phyloP scores from a whole-genome alignment of 2,797 vertebrate genomes.

The Otus scops region DNA sequence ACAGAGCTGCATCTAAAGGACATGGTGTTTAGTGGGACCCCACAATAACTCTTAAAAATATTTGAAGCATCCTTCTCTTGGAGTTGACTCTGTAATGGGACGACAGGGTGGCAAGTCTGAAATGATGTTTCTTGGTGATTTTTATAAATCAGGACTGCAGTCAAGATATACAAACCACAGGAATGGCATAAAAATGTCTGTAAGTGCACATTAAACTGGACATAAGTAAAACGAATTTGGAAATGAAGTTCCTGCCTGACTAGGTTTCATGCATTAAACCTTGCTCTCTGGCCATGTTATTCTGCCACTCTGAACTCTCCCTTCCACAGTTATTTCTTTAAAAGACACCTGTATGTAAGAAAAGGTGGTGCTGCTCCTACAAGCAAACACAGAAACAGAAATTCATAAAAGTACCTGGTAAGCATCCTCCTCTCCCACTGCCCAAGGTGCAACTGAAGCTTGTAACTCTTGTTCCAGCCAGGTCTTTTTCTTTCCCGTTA shows the following conservation, averaged over 20 bases:
- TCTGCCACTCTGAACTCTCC: not conserved
- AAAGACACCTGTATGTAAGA: not conserved
- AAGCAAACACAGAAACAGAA: not conserved
- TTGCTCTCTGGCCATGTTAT: not conserved
- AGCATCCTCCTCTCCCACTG: not conserved
- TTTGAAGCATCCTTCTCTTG: not conserved
- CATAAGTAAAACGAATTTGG: not conserved
- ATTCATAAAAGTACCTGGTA: not conserved
- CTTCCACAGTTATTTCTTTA: not conserved
- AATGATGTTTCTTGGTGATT: not conserved
- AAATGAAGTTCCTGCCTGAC: not conserved
- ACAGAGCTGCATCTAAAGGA: not conserved
- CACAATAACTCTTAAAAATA: not conserved
- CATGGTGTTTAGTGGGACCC: not conserved
- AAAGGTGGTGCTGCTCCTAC: not conserved
- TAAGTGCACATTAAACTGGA: not conserved
- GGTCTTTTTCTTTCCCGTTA: not conserved
- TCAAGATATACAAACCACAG: not conserved
- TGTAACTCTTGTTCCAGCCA: not conserved
- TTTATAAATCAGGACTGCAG: not conserved
- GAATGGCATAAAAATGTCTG: not conserved
- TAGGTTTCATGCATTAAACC: not conserved
- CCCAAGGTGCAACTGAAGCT: not conserved
- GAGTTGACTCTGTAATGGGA: not conserved
- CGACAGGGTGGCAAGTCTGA: not conserved